phyloP scores from a whole-genome alignment of 1,140 invertebrate genomes.

The Formica exsecta region DNA sequence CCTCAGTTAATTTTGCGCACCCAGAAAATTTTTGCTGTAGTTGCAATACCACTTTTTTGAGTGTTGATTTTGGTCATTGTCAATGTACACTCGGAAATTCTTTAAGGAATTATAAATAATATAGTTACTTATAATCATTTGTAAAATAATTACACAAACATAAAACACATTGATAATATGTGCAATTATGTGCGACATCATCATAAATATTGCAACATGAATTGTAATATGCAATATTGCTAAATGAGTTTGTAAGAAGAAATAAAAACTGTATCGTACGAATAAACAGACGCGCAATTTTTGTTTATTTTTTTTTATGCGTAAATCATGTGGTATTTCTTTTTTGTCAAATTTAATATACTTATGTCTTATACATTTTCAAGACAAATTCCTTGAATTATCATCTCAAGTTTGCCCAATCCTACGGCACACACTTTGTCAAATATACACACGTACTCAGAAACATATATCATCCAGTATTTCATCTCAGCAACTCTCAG shows the following conservation, averaged over 20 bases:
- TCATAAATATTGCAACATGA: not conserved
- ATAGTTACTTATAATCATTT: conserved; percentile 26
- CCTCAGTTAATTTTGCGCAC: no score
- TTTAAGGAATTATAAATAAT: conserved; percentile 3
- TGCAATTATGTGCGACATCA: not conserved
- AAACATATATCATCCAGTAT: not conserved
- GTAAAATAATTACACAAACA: not conserved
- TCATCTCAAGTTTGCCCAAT: not conserved
- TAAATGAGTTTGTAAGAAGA: not conserved
- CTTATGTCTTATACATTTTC: not conserved
- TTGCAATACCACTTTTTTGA: no score
- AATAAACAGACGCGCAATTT: not conserved
- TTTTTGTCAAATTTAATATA: conserved; percentile 7
- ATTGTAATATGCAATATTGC: not conserved
- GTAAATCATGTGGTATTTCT: not conserved
- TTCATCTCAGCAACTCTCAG: conserved; percentile 1
- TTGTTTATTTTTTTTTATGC: not conserved
- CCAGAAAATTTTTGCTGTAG: no score
- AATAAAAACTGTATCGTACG: not conserved
- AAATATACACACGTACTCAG: not conserved
- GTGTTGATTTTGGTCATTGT: conserved; percentile 12
- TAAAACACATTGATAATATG: not conserved
- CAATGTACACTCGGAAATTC: not conserved
- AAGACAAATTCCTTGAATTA: conserved; percentile 21
- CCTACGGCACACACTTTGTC: not conserved